Percentiles rank a stretch among this genome's conserved stretches.
Evolutionary conservation across 1,140 invertebrate species (phyloP).

Genomic region (Zaprionus inermis): DNA sequence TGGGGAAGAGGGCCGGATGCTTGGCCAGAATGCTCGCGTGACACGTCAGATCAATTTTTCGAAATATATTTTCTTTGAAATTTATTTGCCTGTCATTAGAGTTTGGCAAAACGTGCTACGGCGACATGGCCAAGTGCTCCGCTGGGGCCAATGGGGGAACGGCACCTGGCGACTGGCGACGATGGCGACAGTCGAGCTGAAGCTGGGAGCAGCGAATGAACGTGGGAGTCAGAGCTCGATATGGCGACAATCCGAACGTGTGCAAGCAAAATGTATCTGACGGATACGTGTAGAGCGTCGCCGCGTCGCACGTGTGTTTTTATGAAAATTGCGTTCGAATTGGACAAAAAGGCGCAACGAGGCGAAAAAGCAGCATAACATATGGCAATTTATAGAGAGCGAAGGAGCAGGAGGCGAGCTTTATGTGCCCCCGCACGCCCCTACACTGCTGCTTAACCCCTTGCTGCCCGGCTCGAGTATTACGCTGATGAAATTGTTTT

Average conservation of each 20-base stretch:
- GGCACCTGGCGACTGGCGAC: too few relatives aligned
- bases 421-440: constrained; percentile 42
- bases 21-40: constrained; percentile 42
- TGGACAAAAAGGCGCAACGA: constrained; percentile 55
- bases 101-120: constrained; percentile 77
- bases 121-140: constrained; percentile 73
- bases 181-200: constrained; percentile 24
- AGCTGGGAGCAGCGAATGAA: neutral
- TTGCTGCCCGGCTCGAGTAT: constrained; percentile 26
- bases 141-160: constrained; percentile 64
- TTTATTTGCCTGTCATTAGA: constrained; percentile 82
- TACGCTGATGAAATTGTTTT: constrained; percentile 78
- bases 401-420: constrained; percentile 53
- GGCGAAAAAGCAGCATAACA: constrained; percentile 63
- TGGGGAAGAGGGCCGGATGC: neutral
- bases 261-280: constrained; percentile 44
- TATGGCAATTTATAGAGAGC: constrained; percentile 74
- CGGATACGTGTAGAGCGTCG: constrained; percentile 39
- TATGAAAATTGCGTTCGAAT: constrained; percentile 82
- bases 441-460: constrained; percentile 1
- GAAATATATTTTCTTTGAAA: constrained; percentile 79
- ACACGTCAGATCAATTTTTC: constrained; percentile 81
- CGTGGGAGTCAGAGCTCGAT: neutral
- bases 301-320: constrained; percentile 68
- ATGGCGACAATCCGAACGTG: constrained; percentile 28